Conservation (phyloP, 2,113 vertebrate genomes). For the Sinocyclocheilus grahami region DNA sequence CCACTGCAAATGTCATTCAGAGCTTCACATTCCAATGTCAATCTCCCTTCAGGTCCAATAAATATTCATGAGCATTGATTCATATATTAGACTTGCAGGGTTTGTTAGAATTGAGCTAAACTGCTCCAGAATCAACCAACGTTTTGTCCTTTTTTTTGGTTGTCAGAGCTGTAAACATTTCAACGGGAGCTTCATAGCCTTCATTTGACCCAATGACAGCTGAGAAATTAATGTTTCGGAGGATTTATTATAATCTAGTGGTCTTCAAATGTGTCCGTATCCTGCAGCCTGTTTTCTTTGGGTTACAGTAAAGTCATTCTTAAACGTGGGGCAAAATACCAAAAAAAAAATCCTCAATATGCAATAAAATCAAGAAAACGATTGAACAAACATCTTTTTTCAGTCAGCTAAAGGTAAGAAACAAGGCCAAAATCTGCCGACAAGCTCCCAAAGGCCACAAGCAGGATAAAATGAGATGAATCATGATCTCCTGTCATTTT, state of each 20-base stretch:
- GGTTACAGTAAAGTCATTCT: not conserved
- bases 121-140: not conserved
- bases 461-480: conserved; percentile 52
- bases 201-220: not conserved
- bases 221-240: conserved; percentile 4
- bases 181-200: not conserved
- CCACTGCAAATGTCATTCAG: not conserved
- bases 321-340: not conserved
- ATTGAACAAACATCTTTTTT: conserved; percentile 21
- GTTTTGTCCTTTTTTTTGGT: not conserved
- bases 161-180: conserved; percentile 13
- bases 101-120: not conserved
- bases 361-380: conserved; percentile 1
- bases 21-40: not conserved
- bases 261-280: not conserved
- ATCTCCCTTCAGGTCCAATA: not conserved
- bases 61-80: not conserved
- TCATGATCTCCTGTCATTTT: conserved; percentile 44
- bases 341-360: not conserved
- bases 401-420: not conserved
- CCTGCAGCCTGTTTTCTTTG: not conserved
- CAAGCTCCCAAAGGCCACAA: conserved; percentile 43
- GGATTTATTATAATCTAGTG: not conserved
- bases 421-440: not conserved
- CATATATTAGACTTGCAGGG: not conserved